Evolutionary conservation across 1,140 invertebrate species (phyloP).

Genomic region (Zaprionus vittiger): DNA sequence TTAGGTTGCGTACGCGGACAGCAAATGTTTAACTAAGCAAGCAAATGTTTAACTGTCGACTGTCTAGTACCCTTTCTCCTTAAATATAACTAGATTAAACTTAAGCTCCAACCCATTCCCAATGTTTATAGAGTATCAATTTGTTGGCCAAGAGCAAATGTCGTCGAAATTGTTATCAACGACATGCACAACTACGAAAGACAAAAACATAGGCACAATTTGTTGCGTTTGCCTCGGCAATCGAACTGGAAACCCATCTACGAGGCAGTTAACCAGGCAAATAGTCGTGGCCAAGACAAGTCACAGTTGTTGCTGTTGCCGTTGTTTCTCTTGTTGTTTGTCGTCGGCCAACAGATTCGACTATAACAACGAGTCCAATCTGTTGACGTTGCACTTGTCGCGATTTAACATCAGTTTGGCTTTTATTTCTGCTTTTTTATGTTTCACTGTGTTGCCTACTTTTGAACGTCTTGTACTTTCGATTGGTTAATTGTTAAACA

Average conservation of each 20-base stretch:
- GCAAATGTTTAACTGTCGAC: constrained; percentile 8
- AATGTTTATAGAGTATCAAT: background rate
- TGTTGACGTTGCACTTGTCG: constrained; percentile 75
- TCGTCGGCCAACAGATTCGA: constrained; percentile 16
- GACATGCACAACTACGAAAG: constrained; percentile 50
- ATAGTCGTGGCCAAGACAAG: constrained; percentile 46
- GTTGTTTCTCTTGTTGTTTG: constrained; percentile 13
- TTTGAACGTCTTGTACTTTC: constrained; percentile 77
- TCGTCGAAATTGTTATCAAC: constrained; percentile 66
- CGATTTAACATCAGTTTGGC: constrained; percentile 58
- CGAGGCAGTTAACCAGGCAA: constrained; percentile 59
- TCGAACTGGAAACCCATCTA: constrained; percentile 66
- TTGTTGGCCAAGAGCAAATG: constrained; percentile 40
- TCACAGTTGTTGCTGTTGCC: constrained; percentile 12
- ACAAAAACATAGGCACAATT: constrained; percentile 55
- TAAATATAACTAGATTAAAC: background rate
- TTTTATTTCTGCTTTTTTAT: constrained; percentile 22
- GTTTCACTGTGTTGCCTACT: constrained; percentile 65
- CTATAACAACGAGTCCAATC: constrained; percentile 47
- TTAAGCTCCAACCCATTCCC: background rate
- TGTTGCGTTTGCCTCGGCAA: constrained; percentile 61
- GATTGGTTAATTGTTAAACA: constrained; percentile 82
- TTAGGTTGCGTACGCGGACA: constrained; percentile 64
- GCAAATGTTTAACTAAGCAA: constrained; percentile 34
- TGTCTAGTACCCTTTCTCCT: background rate